Conservation (phyloP, 1,140 invertebrate species). For the Steinernema feltiae region DNA sequence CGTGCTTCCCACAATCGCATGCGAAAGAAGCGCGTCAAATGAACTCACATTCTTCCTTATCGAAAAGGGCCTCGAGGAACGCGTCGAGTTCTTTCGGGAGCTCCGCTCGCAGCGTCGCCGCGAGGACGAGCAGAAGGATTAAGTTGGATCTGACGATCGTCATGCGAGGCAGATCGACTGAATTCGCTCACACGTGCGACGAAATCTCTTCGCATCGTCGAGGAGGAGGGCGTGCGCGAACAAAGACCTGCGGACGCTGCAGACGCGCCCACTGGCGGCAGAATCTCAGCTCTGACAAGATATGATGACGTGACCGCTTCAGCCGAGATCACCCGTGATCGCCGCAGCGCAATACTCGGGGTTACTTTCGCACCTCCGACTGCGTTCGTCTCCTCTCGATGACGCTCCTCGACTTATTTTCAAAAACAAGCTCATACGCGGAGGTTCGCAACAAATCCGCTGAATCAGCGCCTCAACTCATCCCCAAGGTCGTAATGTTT, state of each 20-base stretch:
- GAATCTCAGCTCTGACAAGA: no score
- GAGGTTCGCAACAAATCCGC: no score
- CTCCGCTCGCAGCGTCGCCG: conserved; percentile 28
- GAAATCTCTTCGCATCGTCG: conserved; percentile 11
- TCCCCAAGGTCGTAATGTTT: background rate
- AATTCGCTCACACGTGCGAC: conserved; percentile 14
- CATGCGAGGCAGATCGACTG: conserved; percentile 21
- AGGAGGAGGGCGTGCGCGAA: background rate
- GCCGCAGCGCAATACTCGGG: no score
- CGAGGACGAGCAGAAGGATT: conserved; percentile 24
- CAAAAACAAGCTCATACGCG: no score
- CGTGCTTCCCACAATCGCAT: no score
- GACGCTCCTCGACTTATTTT: no score
- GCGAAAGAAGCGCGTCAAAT: no score
- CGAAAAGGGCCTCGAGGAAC: conserved; percentile 52
- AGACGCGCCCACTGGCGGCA: background rate
- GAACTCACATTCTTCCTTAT: conserved; percentile 51
- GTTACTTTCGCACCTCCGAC: no score
- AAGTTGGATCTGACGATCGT: conserved; percentile 16
- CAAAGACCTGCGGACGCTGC: conserved; percentile 10
- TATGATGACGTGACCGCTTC: no score
- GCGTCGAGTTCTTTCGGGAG: conserved; percentile 50
- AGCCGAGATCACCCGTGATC: no score
- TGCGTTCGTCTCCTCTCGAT: no score
- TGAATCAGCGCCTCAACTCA: background rate